Percentiles rank a stretch among this genome's conserved stretches.
Conservation (phyloP, 2,113 vertebrate species). For the Phyllostomus discolor region DNA sequence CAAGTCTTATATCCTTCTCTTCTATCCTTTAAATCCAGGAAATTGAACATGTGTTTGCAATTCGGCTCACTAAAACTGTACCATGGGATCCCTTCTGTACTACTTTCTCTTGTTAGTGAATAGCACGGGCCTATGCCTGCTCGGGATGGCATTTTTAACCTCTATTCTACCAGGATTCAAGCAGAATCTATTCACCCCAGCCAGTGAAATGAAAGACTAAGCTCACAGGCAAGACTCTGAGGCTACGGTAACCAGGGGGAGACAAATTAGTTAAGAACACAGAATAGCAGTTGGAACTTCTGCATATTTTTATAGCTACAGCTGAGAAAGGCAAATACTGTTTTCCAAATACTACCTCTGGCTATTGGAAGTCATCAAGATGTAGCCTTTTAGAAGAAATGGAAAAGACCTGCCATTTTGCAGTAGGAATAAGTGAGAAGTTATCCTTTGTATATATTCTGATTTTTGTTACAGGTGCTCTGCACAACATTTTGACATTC, state of each 20-base stretch:
- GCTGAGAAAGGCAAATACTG: constrained; percentile 40
- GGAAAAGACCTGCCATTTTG: neutral
- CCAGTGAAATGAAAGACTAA: neutral
- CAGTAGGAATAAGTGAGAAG: neutral
- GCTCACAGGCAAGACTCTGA: neutral
- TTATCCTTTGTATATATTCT: neutral
- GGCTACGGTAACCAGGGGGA: constrained; percentile 31
- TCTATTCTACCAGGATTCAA: neutral
- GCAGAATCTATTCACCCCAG: neutral
- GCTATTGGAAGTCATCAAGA: neutral
- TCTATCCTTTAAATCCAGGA: neutral
- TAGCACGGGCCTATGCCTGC: neutral
- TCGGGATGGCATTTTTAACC: constrained; percentile 54
- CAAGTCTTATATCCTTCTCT: constrained; percentile 31
- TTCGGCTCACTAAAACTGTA: constrained; percentile 44
- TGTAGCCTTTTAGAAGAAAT: neutral
- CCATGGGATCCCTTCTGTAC: neutral
- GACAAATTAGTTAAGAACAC: constrained; percentile 23
- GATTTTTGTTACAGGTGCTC: neutral
- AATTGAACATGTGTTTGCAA: constrained; percentile 53
- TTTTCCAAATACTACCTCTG: constrained; percentile 45
- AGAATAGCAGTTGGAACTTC: constrained; percentile 13
- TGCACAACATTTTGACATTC: neutral
- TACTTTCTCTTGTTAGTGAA: neutral
- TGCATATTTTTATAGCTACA: constrained; percentile 24